phyloP scores from a whole-genome alignment of 2,797 vertebrate genomes.

The Hypotaenidia philippensis region DNA sequence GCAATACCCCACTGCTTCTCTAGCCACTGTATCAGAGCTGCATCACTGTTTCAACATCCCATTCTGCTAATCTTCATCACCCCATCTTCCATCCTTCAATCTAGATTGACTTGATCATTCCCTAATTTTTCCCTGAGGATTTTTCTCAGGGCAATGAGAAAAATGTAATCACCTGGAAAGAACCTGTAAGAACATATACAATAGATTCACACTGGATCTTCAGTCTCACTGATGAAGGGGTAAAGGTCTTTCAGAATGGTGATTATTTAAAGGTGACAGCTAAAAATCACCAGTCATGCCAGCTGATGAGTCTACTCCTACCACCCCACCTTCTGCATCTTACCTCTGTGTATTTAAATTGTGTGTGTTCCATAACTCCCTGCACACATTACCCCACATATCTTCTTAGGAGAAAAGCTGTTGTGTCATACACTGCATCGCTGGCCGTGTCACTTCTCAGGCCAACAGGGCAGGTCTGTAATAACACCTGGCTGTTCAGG shows the following conservation, averaged over 20 bases:
- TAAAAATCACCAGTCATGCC: neutral
- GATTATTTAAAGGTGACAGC: neutral
- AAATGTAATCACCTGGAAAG: neutral
- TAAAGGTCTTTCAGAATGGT: neutral
- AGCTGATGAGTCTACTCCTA: accelerated
- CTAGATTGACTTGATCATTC: neutral
- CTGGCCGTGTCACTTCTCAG: neutral
- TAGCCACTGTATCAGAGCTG: neutral
- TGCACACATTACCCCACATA: neutral
- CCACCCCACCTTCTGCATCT: neutral
- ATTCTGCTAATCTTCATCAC: neutral
- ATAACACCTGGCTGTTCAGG: neutral
- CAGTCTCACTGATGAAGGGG: neutral
- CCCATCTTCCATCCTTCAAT: neutral
- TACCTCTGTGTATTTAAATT: neutral
- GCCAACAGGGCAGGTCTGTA: neutral
- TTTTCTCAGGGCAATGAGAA: neutral
- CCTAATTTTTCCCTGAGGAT: neutral
- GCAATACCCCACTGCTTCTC: neutral
- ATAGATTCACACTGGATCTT: neutral
- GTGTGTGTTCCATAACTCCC: neutral
- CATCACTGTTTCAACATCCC: neutral
- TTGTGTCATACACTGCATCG: neutral
- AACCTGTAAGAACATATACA: neutral
- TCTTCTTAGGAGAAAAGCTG: neutral